Evolutionary conservation across 2,888 invertebrate species (phyloP).

Genomic region (Coecobrya sp.): DNA sequence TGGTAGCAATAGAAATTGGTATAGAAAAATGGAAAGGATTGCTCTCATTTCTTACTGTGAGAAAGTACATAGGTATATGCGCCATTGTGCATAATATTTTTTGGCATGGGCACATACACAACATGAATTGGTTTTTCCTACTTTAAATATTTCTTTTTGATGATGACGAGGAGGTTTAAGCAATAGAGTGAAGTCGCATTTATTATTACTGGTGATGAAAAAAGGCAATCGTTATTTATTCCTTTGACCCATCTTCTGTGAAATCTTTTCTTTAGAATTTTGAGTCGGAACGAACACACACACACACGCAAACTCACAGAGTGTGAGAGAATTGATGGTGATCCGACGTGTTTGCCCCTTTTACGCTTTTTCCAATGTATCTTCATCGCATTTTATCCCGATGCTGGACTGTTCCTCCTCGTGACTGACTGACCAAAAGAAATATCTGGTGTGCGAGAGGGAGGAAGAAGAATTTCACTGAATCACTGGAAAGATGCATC

Average conservation of each 20-base stretch:
- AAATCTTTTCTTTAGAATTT: constrained; percentile 58
- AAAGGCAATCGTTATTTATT: constrained; percentile 74
- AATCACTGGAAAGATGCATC: constrained; percentile 68
- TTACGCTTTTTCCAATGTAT: background rate
- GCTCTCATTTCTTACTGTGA: background rate
- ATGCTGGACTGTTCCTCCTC: background rate
- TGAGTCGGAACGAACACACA: background rate
- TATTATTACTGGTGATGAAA: background rate
- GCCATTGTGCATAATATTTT: background rate
- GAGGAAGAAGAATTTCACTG: background rate
- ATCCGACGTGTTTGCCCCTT: constrained; percentile 14
- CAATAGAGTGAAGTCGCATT: background rate
- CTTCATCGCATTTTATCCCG: background rate
- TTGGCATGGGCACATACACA: background rate
- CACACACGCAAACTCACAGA: background rate
- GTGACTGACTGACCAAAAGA: constrained; percentile 68
- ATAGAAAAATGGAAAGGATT: background rate
- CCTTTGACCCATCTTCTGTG: constrained; percentile 74
- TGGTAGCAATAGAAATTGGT: background rate
- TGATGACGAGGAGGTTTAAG: constrained; percentile 20
- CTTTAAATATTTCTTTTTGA: constrained; percentile 58
- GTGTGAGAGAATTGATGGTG: constrained; percentile 41
- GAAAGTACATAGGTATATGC: background rate
- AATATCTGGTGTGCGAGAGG: background rate
- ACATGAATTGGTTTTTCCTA: constrained; percentile 41